These are phyloP conservation scores for Euspilapteryx auroguttella DNA, from an alignment of 2,888 invertebrate genomes.

Conservation along the genomic window DNA sequence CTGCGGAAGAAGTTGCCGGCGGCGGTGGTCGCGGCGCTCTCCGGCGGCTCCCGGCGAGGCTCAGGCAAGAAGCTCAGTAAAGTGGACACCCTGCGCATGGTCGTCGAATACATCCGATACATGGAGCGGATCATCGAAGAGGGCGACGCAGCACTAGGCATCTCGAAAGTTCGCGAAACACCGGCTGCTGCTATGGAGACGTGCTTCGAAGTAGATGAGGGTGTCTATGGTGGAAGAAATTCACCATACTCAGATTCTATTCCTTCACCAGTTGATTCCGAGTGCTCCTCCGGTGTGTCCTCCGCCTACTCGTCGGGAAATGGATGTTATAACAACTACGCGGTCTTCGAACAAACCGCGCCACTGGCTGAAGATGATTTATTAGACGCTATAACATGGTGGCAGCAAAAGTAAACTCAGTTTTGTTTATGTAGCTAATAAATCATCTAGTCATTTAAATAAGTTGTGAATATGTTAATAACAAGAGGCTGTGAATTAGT, in stretches of 20 bases:
- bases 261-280: conserved; percentile 71
- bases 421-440: conserved; percentile 2
- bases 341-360: conserved; percentile 48
- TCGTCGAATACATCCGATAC: conserved; percentile 87
- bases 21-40: conserved; percentile 70
- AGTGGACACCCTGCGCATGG: conserved; percentile 87
- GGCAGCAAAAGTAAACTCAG: conserved; percentile 66
- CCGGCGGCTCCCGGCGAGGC: conserved; percentile 68
- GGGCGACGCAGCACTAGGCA: conserved; percentile 60
- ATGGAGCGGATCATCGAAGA: conserved; percentile 76
- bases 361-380: conserved; percentile 83
- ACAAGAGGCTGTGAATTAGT: conserved; percentile 1
- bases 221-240: conserved; percentile 25
- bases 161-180: conserved; percentile 11
- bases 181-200: conserved; percentile 11
- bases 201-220: conserved; percentile 23
- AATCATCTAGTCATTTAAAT: conserved; percentile 23
- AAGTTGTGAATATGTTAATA: too few relatives aligned
- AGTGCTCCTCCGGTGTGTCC: conserved; percentile 62
- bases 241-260: conserved; percentile 52
- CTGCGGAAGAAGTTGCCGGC: conserved; percentile 83
- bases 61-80: conserved; percentile 85
- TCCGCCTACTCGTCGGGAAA: conserved; percentile 28
- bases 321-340: conserved; percentile 18
- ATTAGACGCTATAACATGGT: conserved; percentile 79